These are phyloP conservation scores for Gallinago solitaria DNA, from an alignment of 2,797 vertebrate species.

Conservation along the genomic window DNA sequence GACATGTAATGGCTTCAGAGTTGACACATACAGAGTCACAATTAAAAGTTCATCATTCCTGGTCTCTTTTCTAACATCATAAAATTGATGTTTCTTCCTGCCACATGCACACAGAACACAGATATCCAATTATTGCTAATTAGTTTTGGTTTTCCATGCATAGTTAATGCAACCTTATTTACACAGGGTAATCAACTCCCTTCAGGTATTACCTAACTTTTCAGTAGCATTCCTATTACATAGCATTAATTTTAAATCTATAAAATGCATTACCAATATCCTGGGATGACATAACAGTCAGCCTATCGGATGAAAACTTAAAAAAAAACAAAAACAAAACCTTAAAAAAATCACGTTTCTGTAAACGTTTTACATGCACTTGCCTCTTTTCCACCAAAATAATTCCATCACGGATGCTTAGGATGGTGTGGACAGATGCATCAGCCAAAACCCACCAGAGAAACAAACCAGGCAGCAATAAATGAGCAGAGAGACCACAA, in stretches of 20 bases:
- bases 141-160: not conserved
- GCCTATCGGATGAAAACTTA: not conserved
- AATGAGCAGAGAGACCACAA: not conserved
- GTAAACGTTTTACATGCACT: not conserved
- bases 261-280: not conserved
- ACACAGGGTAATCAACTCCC: not conserved
- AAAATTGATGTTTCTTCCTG: not conserved
- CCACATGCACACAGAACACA: not conserved
- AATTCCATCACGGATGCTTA: not conserved
- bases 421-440: not conserved
- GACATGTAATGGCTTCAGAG: not conserved
- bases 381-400: not conserved
- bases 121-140: not conserved
- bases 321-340: not conserved
- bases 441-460: not conserved
- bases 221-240: not conserved
- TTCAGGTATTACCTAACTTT: not conserved
- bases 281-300: not conserved
- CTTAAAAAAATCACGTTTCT: not conserved
- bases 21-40: not conserved
- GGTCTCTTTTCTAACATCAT: not conserved
- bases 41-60: not conserved
- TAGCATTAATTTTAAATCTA: not conserved
- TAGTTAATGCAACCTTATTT: slow-evolving; percentile 4
- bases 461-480: not conserved